Conservation (phyloP, 2,113 vertebrate species). For the Hippocampus mohnikei region DNA sequence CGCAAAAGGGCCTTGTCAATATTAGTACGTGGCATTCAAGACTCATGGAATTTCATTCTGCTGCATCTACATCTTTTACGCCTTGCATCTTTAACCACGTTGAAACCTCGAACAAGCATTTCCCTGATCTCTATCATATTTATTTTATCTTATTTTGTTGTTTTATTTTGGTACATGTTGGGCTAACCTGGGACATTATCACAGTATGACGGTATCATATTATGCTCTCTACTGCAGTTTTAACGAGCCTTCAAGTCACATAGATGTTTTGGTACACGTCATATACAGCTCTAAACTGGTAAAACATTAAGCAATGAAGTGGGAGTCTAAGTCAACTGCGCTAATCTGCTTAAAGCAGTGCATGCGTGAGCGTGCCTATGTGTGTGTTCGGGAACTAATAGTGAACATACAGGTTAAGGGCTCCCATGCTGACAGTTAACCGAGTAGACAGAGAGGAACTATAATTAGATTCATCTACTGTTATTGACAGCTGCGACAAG, state of each 20-base stretch:
- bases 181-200: too few species aligned
- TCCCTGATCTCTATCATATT: too few species aligned
- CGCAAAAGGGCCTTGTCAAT: too few species aligned
- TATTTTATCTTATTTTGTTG: too few species aligned
- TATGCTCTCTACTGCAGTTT: background rate
- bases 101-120: too few species aligned
- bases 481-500: constrained; percentile 63
- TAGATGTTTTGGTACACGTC: constrained; percentile 11
- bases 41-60: too few species aligned
- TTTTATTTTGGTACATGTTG: too few species aligned
- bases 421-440: constrained; percentile 70
- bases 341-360: constrained; percentile 48
- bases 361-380: constrained; percentile 11
- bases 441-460: constrained; percentile 53
- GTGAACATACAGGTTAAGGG: constrained; percentile 46
- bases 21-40: too few species aligned
- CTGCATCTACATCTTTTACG: too few species aligned
- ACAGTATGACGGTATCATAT: too few species aligned
- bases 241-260: background rate
- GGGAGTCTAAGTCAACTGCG: constrained; percentile 58
- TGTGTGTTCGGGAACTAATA: constrained; percentile 15
- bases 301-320: constrained; percentile 42
- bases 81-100: too few species aligned
- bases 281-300: constrained; percentile 28
- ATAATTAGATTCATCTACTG: constrained; percentile 72